phyloP scores from a whole-genome alignment of 2,888 invertebrate species.

The Hypsopygia costalis region DNA sequence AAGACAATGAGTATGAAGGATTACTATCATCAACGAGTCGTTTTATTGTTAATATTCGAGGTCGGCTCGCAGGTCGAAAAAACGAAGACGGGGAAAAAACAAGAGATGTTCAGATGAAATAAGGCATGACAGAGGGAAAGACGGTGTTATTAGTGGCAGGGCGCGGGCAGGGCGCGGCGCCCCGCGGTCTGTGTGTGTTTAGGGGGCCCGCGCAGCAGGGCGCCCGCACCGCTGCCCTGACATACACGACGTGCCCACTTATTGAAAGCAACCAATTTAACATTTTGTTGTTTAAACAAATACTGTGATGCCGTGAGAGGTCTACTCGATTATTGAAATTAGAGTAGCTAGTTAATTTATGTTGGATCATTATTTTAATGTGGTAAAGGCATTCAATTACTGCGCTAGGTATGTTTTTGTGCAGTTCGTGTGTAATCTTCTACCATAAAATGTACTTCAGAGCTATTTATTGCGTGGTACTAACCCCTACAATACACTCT shows the following conservation, averaged over 20 bases:
- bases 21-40: conserved; percentile 74
- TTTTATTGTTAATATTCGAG: conserved; percentile 73
- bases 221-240: conserved; percentile 33
- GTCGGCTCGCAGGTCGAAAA: conserved; percentile 53
- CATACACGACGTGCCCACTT: conserved; percentile 46
- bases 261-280: conserved; percentile 72
- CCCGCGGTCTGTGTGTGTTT: conserved; percentile 79
- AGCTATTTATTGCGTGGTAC: too few relatives aligned
- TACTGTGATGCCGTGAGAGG: conserved; percentile 39
- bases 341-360: conserved; percentile 26
- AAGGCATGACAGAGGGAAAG: conserved; percentile 74
- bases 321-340: conserved; percentile 56
- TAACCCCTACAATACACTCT: too few relatives aligned
- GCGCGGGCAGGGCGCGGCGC: conserved; percentile 62
- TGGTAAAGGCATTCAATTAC: too few relatives aligned
- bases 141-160: conserved; percentile 70
- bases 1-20: conserved; percentile 79
- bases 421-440: too few relatives aligned
- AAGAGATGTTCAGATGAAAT: conserved; percentile 67
- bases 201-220: conserved; percentile 54
- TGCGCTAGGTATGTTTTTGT: too few relatives aligned
- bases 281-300: conserved; percentile 71
- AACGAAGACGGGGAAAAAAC: conserved; percentile 65
- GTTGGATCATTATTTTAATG: conserved; percentile 2
- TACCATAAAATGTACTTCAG: too few relatives aligned